phyloP scores from a whole-genome alignment of 2,888 invertebrate species.

The Rotaria magnacalcarata region DNA sequence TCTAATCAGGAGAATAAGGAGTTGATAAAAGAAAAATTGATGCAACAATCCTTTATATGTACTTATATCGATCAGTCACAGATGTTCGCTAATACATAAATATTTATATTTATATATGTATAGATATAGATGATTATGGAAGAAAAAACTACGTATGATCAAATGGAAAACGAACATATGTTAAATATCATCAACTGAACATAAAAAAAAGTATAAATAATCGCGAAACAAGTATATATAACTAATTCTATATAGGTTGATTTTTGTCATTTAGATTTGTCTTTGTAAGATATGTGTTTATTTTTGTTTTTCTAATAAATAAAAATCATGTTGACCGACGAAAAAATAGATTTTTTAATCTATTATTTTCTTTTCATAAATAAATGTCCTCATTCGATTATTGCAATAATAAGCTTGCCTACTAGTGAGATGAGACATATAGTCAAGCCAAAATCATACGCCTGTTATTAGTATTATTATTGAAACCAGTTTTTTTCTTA shows the following conservation, averaged over 20 bases:
- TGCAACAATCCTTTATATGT: neutral
- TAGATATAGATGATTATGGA: neutral
- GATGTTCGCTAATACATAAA: neutral
- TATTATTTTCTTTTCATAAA: neutral
- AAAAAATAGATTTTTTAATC: neutral
- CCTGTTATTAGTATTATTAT: neutral
- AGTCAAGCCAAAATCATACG: neutral
- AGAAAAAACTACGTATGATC: neutral
- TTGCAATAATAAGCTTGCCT: neutral
- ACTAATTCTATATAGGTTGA: neutral
- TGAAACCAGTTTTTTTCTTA: neutral
- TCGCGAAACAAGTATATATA: neutral
- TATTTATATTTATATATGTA: no score
- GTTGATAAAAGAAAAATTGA: neutral
- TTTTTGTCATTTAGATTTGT: slow-evolving; percentile 3
- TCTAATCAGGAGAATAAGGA: neutral
- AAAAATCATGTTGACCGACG: neutral
- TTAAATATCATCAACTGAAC: neutral
- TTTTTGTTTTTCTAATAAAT: neutral
- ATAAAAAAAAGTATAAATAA: neutral
- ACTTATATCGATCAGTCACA: neutral
- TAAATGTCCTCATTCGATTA: neutral
- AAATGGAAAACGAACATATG: neutral
- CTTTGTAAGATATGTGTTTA: neutral
- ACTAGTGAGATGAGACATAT: neutral